These are phyloP conservation scores for Xerus inauris DNA, from an alignment of 2,113 vertebrate species.

Conservation along the genomic window DNA sequence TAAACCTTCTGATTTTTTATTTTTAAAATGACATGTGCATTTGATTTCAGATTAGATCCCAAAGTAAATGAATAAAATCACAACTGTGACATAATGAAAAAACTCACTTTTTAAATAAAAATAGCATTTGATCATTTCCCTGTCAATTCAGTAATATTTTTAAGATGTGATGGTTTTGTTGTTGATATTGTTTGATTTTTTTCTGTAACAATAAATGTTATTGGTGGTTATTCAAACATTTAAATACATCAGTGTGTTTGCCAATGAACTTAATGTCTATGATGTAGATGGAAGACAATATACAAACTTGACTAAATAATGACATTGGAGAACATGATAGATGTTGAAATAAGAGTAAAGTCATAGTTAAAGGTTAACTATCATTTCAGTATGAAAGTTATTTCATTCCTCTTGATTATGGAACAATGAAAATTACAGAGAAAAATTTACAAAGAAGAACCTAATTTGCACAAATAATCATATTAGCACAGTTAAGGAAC, in stretches of 20 bases:
- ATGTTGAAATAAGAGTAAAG: not conserved
- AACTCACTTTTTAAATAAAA: not conserved
- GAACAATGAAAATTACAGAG: not conserved
- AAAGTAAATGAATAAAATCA: not conserved
- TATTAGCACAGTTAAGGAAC: conserved; percentile 49
- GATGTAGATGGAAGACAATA: not conserved
- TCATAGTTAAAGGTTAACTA: not conserved
- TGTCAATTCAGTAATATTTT: not conserved
- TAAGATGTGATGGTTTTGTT: not conserved
- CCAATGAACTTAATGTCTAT: too few species aligned
- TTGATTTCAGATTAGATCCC: not conserved
- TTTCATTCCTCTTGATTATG: not conserved
- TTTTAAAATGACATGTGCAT: not conserved
- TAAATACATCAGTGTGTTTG: not conserved
- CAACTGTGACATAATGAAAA: not conserved
- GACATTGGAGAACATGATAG: not conserved
- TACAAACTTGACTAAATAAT: not conserved
- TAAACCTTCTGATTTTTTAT: not conserved
- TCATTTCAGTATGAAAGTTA: not conserved
- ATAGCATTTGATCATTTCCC: not conserved
- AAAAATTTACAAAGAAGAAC: conserved; percentile 5
- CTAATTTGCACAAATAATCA: conserved; percentile 59
- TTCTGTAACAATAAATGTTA: not conserved
- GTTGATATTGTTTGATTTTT: not conserved
- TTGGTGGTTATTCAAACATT: not conserved